Conservation (phyloP, 2,888 invertebrate species). For the Nineta flava region DNA sequence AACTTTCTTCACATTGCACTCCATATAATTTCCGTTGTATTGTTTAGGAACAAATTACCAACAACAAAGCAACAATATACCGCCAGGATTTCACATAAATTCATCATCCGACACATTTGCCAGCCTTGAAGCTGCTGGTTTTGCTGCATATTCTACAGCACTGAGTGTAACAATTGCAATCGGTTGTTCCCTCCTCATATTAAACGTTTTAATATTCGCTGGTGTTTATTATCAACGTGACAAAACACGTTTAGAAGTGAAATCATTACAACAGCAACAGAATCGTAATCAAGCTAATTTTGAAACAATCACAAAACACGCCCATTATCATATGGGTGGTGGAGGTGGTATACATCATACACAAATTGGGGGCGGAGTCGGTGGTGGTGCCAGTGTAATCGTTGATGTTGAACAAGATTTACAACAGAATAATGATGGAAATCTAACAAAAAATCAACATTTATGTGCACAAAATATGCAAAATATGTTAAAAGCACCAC, state of each 20-base stretch:
- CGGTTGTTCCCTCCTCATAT: conserved; percentile 62
- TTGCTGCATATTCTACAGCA: conserved; percentile 59
- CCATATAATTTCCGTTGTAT: no score
- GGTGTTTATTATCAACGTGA: conserved; percentile 71
- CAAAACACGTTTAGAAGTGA: conserved; percentile 63
- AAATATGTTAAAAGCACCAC: conserved; percentile 43
- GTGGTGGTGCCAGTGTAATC: conserved; percentile 68
- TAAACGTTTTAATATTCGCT: conserved; percentile 71
- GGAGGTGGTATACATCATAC: conserved; percentile 29
- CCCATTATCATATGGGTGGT: conserved; percentile 55
- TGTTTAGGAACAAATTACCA: conserved; percentile 28
- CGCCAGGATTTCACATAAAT: conserved; percentile 23
- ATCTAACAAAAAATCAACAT: conserved; percentile 37
- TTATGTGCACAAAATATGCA: conserved; percentile 30
- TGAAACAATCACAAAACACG: conserved; percentile 65
- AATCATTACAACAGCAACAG: conserved; percentile 60
- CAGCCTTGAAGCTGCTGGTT: conserved; percentile 63
- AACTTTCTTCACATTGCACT: no score
- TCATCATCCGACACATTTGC: conserved; percentile 63
- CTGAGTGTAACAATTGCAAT: conserved; percentile 66
- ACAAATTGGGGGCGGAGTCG: conserved; percentile 65
- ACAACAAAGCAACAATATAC: conserved; percentile 28
- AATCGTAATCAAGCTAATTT: conserved; percentile 45
- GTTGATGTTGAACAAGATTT: conserved; percentile 68
- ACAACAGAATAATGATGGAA: conserved; percentile 36